These are phyloP conservation scores for Eupithecia inturbata DNA, from an alignment of 2,888 invertebrate genomes.

Conservation along the genomic window DNA sequence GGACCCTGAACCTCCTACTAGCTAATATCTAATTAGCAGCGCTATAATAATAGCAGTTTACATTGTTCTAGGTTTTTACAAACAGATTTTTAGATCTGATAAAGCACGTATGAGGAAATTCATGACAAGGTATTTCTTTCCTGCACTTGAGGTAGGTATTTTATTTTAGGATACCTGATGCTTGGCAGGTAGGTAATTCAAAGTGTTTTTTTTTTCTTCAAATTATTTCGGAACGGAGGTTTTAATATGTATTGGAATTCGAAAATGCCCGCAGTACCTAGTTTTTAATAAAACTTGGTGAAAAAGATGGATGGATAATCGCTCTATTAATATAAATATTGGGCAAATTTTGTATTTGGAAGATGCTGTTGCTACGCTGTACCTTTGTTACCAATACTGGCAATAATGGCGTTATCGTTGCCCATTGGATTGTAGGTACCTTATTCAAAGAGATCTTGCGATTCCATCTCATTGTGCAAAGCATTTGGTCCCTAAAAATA, in stretches of 20 bases:
- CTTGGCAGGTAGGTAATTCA: background rate
- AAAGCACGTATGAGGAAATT: slow-evolving; percentile 6
- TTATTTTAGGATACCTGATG: background rate
- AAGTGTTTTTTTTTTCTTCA: too few relatives aligned
- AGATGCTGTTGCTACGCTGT: too few relatives aligned
- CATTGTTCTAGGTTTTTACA: slow-evolving; percentile 11
- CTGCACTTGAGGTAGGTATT: background rate
- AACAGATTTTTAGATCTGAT: background rate
- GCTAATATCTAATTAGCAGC: background rate
- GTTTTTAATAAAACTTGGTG: too few relatives aligned
- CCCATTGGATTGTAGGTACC: background rate
- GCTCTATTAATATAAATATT: background rate
- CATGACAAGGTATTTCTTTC: background rate
- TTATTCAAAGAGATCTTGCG: background rate
- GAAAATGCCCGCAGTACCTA: too few relatives aligned
- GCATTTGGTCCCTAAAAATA: too few relatives aligned
- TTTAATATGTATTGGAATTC: too few relatives aligned
- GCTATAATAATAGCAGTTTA: background rate
- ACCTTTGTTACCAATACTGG: background rate
- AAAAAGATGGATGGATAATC: too few relatives aligned
- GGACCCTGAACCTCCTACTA: background rate
- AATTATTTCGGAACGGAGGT: too few relatives aligned
- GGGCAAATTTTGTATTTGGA: background rate
- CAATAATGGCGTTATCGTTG: background rate
- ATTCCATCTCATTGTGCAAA: background rate